Evolutionary conservation across 2,113 vertebrate species (phyloP).

Genomic region (Heterochromis multidens): DNA sequence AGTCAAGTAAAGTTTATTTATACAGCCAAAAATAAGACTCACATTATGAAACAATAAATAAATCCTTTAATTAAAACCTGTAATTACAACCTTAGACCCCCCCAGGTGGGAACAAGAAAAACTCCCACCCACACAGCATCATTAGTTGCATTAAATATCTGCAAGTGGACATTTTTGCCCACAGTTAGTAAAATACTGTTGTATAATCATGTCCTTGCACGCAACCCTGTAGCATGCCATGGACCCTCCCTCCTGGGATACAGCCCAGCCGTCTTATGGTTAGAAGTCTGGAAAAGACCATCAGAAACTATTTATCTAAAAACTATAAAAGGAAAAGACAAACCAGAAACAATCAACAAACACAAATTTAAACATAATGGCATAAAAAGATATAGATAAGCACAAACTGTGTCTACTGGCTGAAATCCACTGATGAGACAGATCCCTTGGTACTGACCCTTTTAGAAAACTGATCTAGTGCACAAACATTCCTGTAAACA

Average conservation of each 20-base stretch:
- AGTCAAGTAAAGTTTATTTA: not conserved
- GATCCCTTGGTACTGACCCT: slow-evolving; percentile 1
- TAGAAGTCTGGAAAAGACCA: not conserved
- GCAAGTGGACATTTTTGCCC: not conserved
- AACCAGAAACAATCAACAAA: not conserved
- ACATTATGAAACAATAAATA: not conserved
- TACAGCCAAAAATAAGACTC: not conserved
- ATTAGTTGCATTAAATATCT: slow-evolving; percentile 1
- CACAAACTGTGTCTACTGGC: not conserved
- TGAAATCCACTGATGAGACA: not conserved
- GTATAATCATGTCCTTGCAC: slow-evolving; percentile 51
- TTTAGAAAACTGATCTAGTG: not conserved
- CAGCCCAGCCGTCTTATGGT: not conserved
- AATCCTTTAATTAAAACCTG: not conserved
- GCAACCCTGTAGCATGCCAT: slow-evolving; percentile 14
- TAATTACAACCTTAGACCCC: not conserved
- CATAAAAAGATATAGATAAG: not conserved
- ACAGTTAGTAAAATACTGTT: not conserved
- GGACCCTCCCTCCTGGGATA: not conserved
- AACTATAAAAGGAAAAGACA: not conserved
- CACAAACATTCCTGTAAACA: slow-evolving; percentile 9
- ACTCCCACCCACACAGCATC: not conserved
- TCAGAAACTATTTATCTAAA: not conserved
- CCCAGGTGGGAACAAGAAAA: not conserved
- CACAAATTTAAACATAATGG: not conserved